Percentiles rank a stretch among this genome's conserved stretches.
These are phyloP conservation scores for Catocala nupta DNA, from an alignment of 2,888 invertebrate species.

Conservation along the genomic window DNA sequence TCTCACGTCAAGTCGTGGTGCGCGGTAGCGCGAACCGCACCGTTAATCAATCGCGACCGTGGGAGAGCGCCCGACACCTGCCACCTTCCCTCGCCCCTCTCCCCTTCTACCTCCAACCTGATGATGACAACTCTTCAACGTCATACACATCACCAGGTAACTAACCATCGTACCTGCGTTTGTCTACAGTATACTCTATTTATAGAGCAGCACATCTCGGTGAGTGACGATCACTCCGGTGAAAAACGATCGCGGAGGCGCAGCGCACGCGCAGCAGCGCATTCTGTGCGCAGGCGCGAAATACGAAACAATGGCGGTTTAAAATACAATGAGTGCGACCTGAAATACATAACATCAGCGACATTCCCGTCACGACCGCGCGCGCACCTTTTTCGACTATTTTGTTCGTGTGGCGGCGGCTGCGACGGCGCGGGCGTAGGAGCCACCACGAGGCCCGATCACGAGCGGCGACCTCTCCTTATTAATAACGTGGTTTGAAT, in stretches of 20 bases:
- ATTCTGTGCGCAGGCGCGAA: slow-evolving; percentile 77
- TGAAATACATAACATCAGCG: slow-evolving; percentile 78
- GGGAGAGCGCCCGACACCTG: slow-evolving; percentile 57
- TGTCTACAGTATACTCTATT: slow-evolving; percentile 42
- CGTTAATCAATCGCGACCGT: slow-evolving; percentile 77
- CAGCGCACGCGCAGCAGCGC: slow-evolving; percentile 48
- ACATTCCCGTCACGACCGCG: slow-evolving; percentile 85
- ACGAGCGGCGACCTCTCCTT: slow-evolving; percentile 72
- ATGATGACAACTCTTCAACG: slow-evolving; percentile 3
- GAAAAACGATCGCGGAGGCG: slow-evolving; percentile 49
- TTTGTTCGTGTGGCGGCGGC: slow-evolving; percentile 67
- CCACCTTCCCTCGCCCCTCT: slow-evolving; percentile 55
- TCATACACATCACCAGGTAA: neutral
- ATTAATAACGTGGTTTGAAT: slow-evolving; percentile 83
- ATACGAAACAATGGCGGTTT: slow-evolving; percentile 84
- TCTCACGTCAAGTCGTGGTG: slow-evolving; percentile 65
- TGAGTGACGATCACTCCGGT: slow-evolving; percentile 58
- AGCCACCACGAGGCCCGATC: slow-evolving; percentile 55
- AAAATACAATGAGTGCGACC: slow-evolving; percentile 84
- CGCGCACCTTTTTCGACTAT: slow-evolving; percentile 82
- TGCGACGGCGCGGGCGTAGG: slow-evolving; percentile 45
- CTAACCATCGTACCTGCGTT: no score
- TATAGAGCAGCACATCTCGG: slow-evolving; percentile 54
- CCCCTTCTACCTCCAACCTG: neutral
- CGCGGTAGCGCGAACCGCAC: slow-evolving; percentile 64